Base-by-base conservation (phyloP, 1,140 invertebrate genomes). In the Ladona fulva region DNA sequence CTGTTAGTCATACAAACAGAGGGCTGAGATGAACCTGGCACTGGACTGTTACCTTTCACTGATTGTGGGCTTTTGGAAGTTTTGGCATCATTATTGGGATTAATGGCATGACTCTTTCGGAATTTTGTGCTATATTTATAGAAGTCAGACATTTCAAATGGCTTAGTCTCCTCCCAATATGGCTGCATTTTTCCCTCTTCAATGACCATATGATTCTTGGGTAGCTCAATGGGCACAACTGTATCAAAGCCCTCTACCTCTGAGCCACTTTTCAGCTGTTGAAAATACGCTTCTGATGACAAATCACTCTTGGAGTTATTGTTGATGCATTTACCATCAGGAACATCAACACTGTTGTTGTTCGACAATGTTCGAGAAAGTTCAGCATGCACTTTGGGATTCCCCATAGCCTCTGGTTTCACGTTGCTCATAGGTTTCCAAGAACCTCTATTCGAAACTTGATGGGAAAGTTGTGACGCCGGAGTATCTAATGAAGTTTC, bases 91-190 rank as follows among this genome's bases (percentile, higher is more conserved):
- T 10, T 79, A 76, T 42, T 73, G n/a, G 59, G 74, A 83, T 37
- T 80, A 80, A 79, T 85, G 84, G 7, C 83, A 85, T 82, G 85
- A 87, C 87, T 83, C 37, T 93, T 92, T 24, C 94, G 89, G 84
- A 93, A 96, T 83, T 96, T 96, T 29, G 95, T 96, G 75, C 95
- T 97, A 83, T 98, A 98, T 85, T 98, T 97, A 85, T 97, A 98
- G 86, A 97, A 97, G 84, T 98, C 96, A 0, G 95, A 93, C 92
- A 97, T 96, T 87, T 97, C 95, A 85, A 97, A 98, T 16, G 96
- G 96, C 84, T 98, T 98, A 0, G 94, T 94, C 42, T 96, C 93
- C 87, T 98, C 95, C 81, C 94, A 91, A 82, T 97, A 97, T 0
- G 95, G 95, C 82, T 95, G 94, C 86, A 93, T 95, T 79, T 94